Base-by-base conservation (phyloP, 2,888 invertebrate genomes). In the Caenorhabditis virilis region DNA sequence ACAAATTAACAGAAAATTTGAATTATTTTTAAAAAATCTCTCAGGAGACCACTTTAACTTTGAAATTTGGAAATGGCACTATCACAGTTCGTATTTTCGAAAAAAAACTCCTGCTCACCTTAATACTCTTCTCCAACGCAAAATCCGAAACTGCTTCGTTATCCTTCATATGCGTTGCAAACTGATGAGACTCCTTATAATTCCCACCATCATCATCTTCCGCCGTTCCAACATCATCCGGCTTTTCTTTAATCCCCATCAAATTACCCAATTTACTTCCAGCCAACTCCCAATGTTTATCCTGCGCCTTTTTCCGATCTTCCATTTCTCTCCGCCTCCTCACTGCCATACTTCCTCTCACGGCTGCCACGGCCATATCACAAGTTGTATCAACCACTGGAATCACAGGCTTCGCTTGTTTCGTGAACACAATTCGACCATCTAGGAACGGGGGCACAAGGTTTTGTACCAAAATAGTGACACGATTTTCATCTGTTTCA, bases 391-490 rank as follows among this genome's bases (percentile, higher is more conserved):
- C 98, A 80, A 87, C 76, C 11, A 79, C 80, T 9, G 76, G 76
- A 39, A 76, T 64, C 6, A 76, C 72, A 13, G 78, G 77, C 25
- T 72, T 62, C 4, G 72, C 63, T 54, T 72, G 72, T 56, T 97
- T 98, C 0, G 98, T 99, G 85, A 98, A 99, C 0, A 97, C 95
- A 74, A 98, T 97, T 54, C 98, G 88, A 0, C 98, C 98, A 85
- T 99, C 98, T 2, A 98, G 87, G 86, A 99, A 99, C 0, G 98
- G 98, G 0, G 98, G 98, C 7, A 98, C 92, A 58, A 97, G 93
- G 83, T 99, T 97, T 84, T 95, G 95, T 0, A 99, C 97, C 7
- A 97, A 85, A 18, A 98, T 86, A 86, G 98, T 95, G 0, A 98
- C 95, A 41, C 95, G 87, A 66, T 94, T 94, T 58, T 94, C 90